Evolutionary conservation across 2,888 invertebrate species (phyloP).

Genomic region (Erynnis tages): DNA sequence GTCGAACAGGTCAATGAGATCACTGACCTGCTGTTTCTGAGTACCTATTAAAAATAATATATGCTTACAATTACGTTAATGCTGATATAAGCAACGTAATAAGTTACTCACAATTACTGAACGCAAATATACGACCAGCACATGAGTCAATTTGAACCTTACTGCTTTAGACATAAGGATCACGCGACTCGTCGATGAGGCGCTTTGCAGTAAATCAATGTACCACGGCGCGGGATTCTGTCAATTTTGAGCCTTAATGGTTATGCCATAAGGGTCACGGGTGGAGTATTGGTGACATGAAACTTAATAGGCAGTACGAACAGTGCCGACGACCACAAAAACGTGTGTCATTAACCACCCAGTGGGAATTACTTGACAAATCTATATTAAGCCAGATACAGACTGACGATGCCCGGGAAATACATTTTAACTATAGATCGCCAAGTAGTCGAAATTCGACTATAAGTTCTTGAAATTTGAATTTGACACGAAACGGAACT

Average conservation of each 20-base stretch:
- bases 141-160: background rate
- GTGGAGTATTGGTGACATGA: background rate
- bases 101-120: conserved; percentile 6
- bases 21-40: conserved; percentile 1
- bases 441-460: no score
- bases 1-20: background rate
- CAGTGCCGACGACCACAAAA: conserved; percentile 21
- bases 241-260: conserved; percentile 2
- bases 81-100: conserved; percentile 13
- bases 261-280: background rate
- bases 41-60: background rate
- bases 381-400: conserved; percentile 5
- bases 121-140: background rate
- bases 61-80: background rate
- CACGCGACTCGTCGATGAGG: background rate
- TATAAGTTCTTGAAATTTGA: no score
- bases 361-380: conserved; percentile 21
- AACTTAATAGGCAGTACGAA: conserved; percentile 10
- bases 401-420: background rate
- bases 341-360: conserved; percentile 22
- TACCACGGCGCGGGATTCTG: background rate
- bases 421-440: background rate
- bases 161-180: background rate
- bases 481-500: no score
- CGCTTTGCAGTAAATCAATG: background rate